A percentile compares a stretch with the other conserved stretches of the same genome.
These are phyloP conservation scores for Sphinx pinastri DNA, from an alignment of 2,888 invertebrate genomes.

Conservation along the genomic window DNA sequence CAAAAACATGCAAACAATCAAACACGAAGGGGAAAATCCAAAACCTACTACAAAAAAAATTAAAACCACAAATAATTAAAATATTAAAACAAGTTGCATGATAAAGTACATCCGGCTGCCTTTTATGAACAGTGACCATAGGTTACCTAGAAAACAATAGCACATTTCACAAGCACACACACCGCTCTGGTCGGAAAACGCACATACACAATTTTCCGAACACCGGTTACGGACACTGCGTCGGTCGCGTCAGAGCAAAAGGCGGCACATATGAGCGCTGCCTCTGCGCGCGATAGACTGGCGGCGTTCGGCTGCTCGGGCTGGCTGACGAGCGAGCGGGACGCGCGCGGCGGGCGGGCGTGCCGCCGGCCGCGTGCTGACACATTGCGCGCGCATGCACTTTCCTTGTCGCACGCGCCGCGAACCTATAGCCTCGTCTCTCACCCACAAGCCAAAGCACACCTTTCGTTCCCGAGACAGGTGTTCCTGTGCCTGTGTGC, in stretches of 20 bases:
- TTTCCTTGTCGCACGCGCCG: slow-evolving; percentile 63
- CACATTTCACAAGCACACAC: slow-evolving; percentile 83
- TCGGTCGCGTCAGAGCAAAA: slow-evolving; percentile 78
- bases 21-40: not conserved
- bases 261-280: slow-evolving; percentile 75
- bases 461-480: slow-evolving; percentile 83
- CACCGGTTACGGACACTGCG: slow-evolving; percentile 82
- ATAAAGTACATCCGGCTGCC: slow-evolving; percentile 68
- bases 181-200: slow-evolving; percentile 81
- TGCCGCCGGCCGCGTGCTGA: slow-evolving; percentile 77
- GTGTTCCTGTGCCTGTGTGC: slow-evolving; percentile 79
- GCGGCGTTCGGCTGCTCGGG: slow-evolving; percentile 64
- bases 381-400: slow-evolving; percentile 75
- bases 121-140: slow-evolving; percentile 66
- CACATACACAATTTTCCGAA: slow-evolving; percentile 84
- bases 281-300: slow-evolving; percentile 82
- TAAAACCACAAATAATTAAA: slow-evolving; percentile 4
- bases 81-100: slow-evolving; percentile 44
- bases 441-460: slow-evolving; percentile 71
- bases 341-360: slow-evolving; percentile 75
- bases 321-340: slow-evolving; percentile 77
- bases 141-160: slow-evolving; percentile 83
- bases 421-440: slow-evolving; percentile 60
- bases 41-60: not conserved
- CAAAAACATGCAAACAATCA: slow-evolving; percentile 1